These are phyloP conservation scores for Scolanthus callimorphus DNA, from an alignment of 92 coral and sea anemone species.

Conservation along the genomic window DNA sequence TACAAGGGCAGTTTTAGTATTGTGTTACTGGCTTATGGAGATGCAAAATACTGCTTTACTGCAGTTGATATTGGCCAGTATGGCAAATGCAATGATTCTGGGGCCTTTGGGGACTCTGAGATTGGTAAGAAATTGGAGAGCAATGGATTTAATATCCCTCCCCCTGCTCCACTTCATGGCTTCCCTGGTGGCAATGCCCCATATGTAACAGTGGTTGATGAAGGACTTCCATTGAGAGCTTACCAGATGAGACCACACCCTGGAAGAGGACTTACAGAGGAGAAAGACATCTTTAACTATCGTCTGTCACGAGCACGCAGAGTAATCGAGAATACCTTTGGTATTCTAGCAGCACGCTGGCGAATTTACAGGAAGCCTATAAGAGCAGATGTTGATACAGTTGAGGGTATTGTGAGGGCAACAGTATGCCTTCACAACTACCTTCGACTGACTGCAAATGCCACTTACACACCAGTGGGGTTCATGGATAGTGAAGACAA, in stretches of 20 bases:
- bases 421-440: conserved; percentile 65
- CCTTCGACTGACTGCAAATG: conserved; percentile 52
- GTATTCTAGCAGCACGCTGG: conserved; percentile 64
- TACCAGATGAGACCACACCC: conserved; percentile 41
- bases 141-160: conserved; percentile 24
- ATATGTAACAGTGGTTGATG: conserved; percentile 51
- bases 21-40: conserved; percentile 41
- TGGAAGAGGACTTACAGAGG: conserved; percentile 22
- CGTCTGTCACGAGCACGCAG: conserved; percentile 61
- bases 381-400: conserved; percentile 60
- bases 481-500: conserved; percentile 55
- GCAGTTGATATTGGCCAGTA: conserved; percentile 44
- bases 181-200: conserved; percentile 26
- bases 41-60: conserved; percentile 38
- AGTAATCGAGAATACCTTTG: conserved; percentile 63
- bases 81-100: conserved; percentile 57
- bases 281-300: conserved; percentile 55
- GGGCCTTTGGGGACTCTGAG: conserved; percentile 33
- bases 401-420: conserved; percentile 53
- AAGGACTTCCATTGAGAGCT: conserved; percentile 33
- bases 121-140: conserved; percentile 46
- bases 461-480: conserved; percentile 45
- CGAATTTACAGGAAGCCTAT: conserved; percentile 51
- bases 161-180: conserved; percentile 27
- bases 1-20: conserved; percentile 49